Evolutionary conservation across 2,888 invertebrate genomes (phyloP).

Genomic region (Hedychridium roseum): DNA sequence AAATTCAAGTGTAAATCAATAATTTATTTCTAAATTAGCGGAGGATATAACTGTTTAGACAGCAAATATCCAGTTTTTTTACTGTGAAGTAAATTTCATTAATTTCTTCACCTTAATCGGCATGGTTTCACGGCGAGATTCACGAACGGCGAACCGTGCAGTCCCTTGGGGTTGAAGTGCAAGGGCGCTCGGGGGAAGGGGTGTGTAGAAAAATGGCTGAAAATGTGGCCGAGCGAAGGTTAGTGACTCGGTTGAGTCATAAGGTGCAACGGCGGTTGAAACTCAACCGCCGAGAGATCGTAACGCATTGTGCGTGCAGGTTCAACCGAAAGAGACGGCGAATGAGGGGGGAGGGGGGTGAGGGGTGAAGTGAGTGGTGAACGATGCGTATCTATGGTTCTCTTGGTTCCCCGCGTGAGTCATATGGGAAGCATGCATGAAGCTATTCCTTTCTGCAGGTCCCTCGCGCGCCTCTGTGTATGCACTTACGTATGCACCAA

Average conservation of each 20-base stretch:
- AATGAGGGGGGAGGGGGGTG: not conserved
- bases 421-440: conserved; percentile 53
- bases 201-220: conserved; percentile 17
- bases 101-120: no score
- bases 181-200: conserved; percentile 6
- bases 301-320: conserved; percentile 49
- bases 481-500: no score
- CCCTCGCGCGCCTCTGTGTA: conserved; percentile 8
- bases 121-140: no score
- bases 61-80: no score
- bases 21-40: no score
- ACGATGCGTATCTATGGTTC: conserved; percentile 50
- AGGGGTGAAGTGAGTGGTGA: conserved; percentile 27
- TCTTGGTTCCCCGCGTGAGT: conserved; percentile 41
- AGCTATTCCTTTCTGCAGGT: conserved; percentile 36
- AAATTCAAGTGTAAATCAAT: no score
- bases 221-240: conserved; percentile 32
- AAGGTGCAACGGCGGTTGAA: conserved; percentile 21
- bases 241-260: conserved; percentile 51
- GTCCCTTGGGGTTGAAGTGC: no score
- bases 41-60: no score
- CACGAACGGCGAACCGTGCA: no score
- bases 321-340: conserved; percentile 27
- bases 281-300: conserved; percentile 21
- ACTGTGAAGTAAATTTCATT: no score